A percentile compares a stretch with the other conserved stretches of the same genome.
Conservation (phyloP, 2,797 vertebrate genomes). For the Uromys caudimaculatus region DNA sequence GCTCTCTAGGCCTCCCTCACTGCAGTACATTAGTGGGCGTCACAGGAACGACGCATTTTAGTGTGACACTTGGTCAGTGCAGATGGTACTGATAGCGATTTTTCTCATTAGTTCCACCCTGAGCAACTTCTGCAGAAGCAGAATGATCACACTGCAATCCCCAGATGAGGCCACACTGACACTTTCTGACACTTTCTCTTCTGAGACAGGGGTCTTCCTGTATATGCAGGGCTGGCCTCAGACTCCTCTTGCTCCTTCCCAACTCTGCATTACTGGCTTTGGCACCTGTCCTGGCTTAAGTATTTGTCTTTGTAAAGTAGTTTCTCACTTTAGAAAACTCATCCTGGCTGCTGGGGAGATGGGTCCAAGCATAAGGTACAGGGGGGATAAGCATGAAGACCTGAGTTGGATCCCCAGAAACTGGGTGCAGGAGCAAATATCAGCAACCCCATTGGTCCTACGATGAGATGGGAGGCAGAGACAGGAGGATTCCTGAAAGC, state of each 20-base stretch:
- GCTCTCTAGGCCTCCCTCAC: neutral
- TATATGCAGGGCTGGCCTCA: neutral
- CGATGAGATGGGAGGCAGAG: neutral
- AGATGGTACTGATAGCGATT: neutral
- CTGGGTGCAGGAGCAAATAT: neutral
- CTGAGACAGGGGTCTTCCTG: neutral
- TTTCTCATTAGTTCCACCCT: neutral
- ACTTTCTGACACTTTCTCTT: neutral
- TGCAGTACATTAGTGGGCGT: accelerated
- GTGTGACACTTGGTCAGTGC: accelerated
- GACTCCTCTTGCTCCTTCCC: accelerated
- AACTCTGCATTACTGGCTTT: neutral
- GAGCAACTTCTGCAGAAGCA: neutral
- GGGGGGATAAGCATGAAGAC: neutral
- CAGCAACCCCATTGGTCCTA: neutral
- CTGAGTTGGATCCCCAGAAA: neutral
- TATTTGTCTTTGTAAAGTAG: neutral
- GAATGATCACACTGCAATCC: neutral
- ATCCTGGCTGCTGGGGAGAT: neutral
- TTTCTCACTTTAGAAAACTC: conserved; percentile 14
- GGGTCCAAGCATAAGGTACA: neutral
- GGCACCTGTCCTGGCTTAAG: neutral
- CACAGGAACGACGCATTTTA: neutral
- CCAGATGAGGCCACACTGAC: neutral
- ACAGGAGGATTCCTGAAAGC: neutral